phyloP scores from a whole-genome alignment of 1,140 invertebrate genomes.

The Spodoptera litura region DNA sequence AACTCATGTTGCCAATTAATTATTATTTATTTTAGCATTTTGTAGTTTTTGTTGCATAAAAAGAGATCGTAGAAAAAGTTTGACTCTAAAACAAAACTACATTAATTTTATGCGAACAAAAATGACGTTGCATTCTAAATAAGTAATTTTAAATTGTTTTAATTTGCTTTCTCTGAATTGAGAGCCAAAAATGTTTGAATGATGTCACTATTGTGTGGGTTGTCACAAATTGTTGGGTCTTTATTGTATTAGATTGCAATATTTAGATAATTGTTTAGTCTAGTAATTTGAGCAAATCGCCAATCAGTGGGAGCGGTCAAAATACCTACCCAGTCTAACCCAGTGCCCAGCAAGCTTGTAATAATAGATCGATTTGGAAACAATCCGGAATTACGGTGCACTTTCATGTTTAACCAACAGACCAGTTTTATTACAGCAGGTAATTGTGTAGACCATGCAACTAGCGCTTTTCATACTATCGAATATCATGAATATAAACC shows the following conservation, averaged over 20 bases:
- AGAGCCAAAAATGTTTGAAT: background rate
- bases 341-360: constrained; percentile 10
- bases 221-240: background rate
- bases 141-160: no score
- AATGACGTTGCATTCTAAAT: no score
- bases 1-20: background rate
- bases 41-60: no score
- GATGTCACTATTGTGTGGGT: background rate
- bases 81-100: no score
- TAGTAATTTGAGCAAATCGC: constrained; percentile 3
- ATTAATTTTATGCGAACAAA: no score
- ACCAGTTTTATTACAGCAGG: constrained; percentile 25
- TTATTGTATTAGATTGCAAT: background rate
- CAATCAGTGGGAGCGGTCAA: constrained; percentile 12
- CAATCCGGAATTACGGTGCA: constrained; percentile 41
- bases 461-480: background rate
- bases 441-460: constrained; percentile 20
- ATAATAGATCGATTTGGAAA: constrained; percentile 40
- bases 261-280: constrained; percentile 9
- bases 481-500: background rate
- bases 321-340: constrained; percentile 3
- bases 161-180: no score
- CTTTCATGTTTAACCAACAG: constrained; percentile 43
- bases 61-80: no score
- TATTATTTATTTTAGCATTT: no score